Conservation (phyloP, 2,888 invertebrate species). For the Meloe dianella region DNA sequence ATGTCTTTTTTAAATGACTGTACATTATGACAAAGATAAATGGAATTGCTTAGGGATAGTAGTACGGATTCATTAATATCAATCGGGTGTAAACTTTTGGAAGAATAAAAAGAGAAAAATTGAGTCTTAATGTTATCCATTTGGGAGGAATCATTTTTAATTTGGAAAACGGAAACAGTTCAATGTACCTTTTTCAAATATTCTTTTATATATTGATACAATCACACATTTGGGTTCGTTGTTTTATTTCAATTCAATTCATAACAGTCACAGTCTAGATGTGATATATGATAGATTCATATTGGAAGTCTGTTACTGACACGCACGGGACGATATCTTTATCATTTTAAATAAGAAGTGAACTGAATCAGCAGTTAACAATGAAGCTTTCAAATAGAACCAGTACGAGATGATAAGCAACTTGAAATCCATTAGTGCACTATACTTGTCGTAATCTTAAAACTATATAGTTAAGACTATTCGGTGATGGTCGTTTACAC, state of each 20-base stretch:
- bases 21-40: constrained; percentile 5
- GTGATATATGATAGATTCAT: neutral
- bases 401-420: constrained; percentile 28
- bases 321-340: constrained; percentile 18
- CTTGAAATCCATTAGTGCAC: constrained; percentile 29
- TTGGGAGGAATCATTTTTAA: neutral
- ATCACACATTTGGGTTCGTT: too few species aligned
- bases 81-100: constrained; percentile 2
- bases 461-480: constrained; percentile 19
- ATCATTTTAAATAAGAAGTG: constrained; percentile 19
- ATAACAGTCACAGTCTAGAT: too few species aligned
- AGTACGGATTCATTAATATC: constrained; percentile 2
- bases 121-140: neutral
- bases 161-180: neutral
- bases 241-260: too few species aligned
- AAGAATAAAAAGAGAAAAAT: neutral
- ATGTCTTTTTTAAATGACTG: neutral
- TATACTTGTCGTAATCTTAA: constrained; percentile 24
- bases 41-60: neutral
- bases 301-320: neutral
- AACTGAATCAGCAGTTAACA: constrained; percentile 27
- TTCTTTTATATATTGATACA: too few species aligned
- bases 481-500: constrained; percentile 11
- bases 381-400: constrained; percentile 29
- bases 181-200: neutral